phyloP scores from a whole-genome alignment of 1,140 invertebrate species.

The Tenebrio molitor region DNA sequence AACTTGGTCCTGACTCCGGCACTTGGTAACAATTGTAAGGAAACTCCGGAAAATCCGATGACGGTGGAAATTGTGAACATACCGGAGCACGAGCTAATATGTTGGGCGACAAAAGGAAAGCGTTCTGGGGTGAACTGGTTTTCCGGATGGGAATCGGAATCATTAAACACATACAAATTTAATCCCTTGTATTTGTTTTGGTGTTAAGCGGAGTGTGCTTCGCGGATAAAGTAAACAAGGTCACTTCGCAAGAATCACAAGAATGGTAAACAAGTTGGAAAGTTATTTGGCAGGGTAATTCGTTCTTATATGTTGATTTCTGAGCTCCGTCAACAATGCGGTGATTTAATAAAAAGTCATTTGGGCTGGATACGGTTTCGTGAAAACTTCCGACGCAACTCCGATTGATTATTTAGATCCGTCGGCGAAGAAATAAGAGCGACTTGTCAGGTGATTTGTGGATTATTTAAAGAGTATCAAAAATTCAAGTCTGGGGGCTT shows the following conservation, averaged over 20 bases:
- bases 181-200: not conserved
- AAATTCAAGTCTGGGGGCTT: not conserved
- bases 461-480: not conserved
- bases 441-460: not conserved
- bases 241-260: not conserved
- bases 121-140: not conserved
- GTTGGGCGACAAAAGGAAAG: not conserved
- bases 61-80: not conserved
- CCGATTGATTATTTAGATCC: not conserved
- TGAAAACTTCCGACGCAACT: not conserved
- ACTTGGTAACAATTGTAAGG: not conserved
- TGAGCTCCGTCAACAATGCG: too few relatives aligned
- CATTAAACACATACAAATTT: not conserved
- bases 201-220: too few relatives aligned
- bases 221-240: not conserved
- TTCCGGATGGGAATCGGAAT: not conserved
- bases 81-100: not conserved
- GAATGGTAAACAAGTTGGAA: not conserved
- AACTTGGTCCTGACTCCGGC: not conserved
- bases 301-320: not conserved
- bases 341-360: not conserved
- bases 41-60: not conserved
- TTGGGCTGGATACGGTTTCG: not conserved
- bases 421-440: not conserved
- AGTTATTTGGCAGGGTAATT: not conserved